A percentile compares a stretch with the other conserved stretches of the same genome.
Evolutionary conservation across 2,113 vertebrate species (phyloP).

Genomic region (Alligator mississippiensis): DNA sequence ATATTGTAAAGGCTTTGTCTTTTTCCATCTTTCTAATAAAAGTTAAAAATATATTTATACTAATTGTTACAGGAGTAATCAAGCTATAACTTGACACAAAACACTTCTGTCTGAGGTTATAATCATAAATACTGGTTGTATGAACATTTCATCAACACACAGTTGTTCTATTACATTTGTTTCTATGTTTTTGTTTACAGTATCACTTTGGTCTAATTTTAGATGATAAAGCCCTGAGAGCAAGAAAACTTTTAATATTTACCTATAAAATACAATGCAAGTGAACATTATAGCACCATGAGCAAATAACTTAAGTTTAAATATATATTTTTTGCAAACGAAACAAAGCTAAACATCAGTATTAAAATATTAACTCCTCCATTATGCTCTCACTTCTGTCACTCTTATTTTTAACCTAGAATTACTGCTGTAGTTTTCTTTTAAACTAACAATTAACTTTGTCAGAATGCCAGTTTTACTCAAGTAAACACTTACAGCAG

Average conservation of each 20-base stretch:
- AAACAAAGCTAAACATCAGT: slow-evolving; percentile 1
- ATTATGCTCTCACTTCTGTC: not conserved
- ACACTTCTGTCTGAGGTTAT: not conserved
- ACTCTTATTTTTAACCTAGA: not conserved
- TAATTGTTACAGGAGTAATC: not conserved
- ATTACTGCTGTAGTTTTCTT: not conserved
- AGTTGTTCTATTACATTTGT: slow-evolving; percentile 7
- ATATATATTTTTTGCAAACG: not conserved
- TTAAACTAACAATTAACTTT: not conserved
- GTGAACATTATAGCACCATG: not conserved
- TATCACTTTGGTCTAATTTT: not conserved
- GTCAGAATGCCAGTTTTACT: not conserved
- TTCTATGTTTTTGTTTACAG: not conserved
- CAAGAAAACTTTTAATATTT: not conserved
- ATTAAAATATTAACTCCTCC: not conserved
- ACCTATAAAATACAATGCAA: not conserved
- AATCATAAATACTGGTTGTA: slow-evolving; percentile 17
- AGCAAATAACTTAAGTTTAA: not conserved
- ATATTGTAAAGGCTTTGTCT: not conserved
- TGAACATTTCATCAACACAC: not conserved
- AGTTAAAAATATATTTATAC: slow-evolving; percentile 43
- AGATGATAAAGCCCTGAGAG: not conserved
- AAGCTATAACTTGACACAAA: slow-evolving; percentile 4
- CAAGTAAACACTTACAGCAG: not conserved
- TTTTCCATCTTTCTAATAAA: slow-evolving; percentile 26